Conservation (phyloP, 2,797 vertebrate genomes). For the Acipenser oxyrinchus region DNA sequence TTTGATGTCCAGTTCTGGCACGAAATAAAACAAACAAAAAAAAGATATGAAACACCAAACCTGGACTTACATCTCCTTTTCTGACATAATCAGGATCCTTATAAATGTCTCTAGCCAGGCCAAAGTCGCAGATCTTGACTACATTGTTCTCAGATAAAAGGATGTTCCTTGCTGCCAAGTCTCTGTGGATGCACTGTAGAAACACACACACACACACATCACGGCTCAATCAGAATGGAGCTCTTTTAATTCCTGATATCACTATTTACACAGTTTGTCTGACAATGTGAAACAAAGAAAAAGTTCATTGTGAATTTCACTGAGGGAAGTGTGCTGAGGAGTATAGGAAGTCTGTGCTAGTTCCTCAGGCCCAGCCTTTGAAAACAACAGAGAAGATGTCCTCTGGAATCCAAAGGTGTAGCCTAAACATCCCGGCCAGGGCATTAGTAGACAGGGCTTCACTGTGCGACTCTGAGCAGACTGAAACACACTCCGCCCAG, state of each 20-base stretch:
- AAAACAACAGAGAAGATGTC: conserved; percentile 5
- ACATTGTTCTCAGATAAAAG: conserved; percentile 89
- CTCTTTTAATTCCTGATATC: conserved; percentile 28
- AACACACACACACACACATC: conserved; percentile 36
- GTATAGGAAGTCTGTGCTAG: conserved; percentile 17
- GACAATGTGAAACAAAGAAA: conserved; percentile 3
- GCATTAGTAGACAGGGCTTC: neutral
- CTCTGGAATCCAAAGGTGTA: neutral
- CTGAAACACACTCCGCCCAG: neutral
- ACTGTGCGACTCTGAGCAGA: neutral
- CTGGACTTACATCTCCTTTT: conserved; percentile 84
- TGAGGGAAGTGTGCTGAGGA: conserved; percentile 13
- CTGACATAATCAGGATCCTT: conserved; percentile 92
- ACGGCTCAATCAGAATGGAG: conserved; percentile 10
- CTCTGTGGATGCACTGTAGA: conserved; percentile 84
- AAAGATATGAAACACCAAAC: conserved; percentile 19
- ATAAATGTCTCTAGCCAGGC: conserved; percentile 87
- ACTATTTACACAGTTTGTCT: conserved; percentile 15
- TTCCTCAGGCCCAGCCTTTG: conserved; percentile 10
- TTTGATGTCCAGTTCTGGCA: neutral
- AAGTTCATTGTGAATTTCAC: conserved; percentile 3
- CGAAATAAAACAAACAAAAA: too few species aligned
- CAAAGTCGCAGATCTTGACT: conserved; percentile 95
- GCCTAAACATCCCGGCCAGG: conserved; percentile 2
- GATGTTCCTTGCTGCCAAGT: conserved; percentile 88